Conservation (phyloP, 53 echinoderm and acorn worm genomes). For the Paelopatides confundens region DNA sequence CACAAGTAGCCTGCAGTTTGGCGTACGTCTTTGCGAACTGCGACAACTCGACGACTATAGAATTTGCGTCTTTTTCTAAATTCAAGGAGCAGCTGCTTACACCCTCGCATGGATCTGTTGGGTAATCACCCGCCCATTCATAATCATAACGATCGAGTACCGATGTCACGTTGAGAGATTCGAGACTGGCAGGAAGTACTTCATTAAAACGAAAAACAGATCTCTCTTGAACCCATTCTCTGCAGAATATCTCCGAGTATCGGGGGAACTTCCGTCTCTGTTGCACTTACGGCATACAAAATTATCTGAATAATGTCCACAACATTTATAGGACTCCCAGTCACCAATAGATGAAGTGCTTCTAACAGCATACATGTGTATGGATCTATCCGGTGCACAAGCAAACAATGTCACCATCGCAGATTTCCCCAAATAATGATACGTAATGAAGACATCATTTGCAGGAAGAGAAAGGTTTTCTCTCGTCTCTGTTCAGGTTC, state of each 20-base stretch:
- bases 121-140: neutral
- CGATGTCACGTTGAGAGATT: neutral
- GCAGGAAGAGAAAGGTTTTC: neutral
- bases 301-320: conserved; percentile 1
- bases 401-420: neutral
- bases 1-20: conserved; percentile 13
- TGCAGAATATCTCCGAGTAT: conserved; percentile 1
- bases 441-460: neutral
- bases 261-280: neutral
- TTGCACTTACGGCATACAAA: neutral
- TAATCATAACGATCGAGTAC: neutral
- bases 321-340: conserved; percentile 25
- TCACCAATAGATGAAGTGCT: neutral
- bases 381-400: conserved; percentile 8
- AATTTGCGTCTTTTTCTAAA: neutral
- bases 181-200: neutral
- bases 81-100: neutral
- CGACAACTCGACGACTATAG: neutral
- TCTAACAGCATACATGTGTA: conserved; percentile 1
- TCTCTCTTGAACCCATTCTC: neutral
- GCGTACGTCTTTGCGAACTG: neutral
- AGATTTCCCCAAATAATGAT: conserved; percentile 6
- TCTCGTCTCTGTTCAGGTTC: neutral
- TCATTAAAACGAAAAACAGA: conserved; percentile 30
- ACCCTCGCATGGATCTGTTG: neutral